phyloP scores from a whole-genome alignment of 2,113 vertebrate genomes.

The Mirza zaza region DNA sequence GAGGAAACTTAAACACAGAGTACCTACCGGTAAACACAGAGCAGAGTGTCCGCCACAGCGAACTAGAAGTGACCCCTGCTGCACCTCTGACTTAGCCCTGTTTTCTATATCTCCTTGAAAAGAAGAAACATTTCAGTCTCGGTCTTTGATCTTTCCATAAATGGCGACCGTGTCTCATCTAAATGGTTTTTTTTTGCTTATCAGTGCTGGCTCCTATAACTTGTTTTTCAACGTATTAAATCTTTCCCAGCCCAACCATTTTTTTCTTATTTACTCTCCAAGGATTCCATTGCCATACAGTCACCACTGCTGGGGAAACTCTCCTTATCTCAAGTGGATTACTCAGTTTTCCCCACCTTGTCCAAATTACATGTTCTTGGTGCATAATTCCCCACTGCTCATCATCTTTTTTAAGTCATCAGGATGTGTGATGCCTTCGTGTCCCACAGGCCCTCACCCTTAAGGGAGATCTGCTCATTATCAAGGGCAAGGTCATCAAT shows the following conservation, averaged over 20 bases:
- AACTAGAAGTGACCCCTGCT: not conserved
- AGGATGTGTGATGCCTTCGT: conserved; percentile 23
- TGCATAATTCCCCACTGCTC: conserved; percentile 19
- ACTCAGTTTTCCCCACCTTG: conserved; percentile 67
- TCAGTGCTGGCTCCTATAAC: conserved; percentile 12
- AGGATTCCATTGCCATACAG: conserved; percentile 49
- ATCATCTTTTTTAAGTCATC: conserved; percentile 41
- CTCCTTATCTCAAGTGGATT: conserved; percentile 60
- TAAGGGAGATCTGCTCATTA: conserved; percentile 60
- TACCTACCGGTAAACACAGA: not conserved
- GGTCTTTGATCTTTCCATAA: not conserved
- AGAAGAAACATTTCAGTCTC: not conserved
- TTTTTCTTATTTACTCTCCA: conserved; percentile 41
- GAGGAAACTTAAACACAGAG: not conserved
- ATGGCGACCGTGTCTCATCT: not conserved
- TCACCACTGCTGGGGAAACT: conserved; percentile 59
- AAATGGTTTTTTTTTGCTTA: conserved; percentile 19
- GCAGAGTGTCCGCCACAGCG: not conserved
- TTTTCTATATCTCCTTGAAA: not conserved
- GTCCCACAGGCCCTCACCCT: conserved; percentile 46
- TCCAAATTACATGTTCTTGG: conserved; percentile 66
- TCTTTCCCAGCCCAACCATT: conserved; percentile 37
- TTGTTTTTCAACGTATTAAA: conserved; percentile 42
- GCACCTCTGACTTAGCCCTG: not conserved
- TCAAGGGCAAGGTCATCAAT: conserved; percentile 67